Evolutionary conservation across 2,113 vertebrate genomes (phyloP).

Genomic region (Oreochromis aureus): DNA sequence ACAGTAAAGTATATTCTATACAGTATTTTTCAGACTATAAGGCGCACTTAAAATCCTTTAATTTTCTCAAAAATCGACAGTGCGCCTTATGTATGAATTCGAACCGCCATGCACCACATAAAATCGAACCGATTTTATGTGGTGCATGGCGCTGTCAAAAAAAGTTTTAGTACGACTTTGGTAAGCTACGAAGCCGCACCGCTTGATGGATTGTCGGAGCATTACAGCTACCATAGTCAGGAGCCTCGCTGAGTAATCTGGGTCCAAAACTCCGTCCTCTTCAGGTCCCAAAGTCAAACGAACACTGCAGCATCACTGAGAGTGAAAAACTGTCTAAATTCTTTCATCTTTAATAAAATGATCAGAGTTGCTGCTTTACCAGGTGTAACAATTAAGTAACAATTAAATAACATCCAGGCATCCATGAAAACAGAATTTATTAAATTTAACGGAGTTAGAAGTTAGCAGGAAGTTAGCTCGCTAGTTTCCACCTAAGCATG

Average conservation of each 20-base stretch:
- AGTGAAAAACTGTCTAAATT: background rate
- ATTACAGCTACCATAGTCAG: rapidly evolving
- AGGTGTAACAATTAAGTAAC: background rate
- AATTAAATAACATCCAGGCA: background rate
- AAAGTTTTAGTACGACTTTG: background rate
- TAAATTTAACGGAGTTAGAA: background rate
- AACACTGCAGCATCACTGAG: background rate
- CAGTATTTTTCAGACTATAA: background rate
- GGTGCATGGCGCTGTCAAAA: background rate
- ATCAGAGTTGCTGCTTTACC: background rate
- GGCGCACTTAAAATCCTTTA: background rate
- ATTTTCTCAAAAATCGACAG: background rate
- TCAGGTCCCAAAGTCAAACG: background rate
- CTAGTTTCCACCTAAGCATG: background rate
- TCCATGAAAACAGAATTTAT: background rate
- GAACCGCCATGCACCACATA: no score
- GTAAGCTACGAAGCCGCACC: background rate
- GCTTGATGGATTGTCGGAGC: background rate
- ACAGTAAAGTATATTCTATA: background rate
- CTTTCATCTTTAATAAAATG: background rate
- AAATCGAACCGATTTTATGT: background rate
- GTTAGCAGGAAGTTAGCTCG: background rate
- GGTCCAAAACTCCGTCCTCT: rapidly evolving
- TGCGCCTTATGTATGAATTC: background rate
- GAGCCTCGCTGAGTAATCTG: background rate